Evolutionary conservation across 37 sponge, comb jelly and placozoan species (phyloP), one percentile per base, ranked within the genome.

Genomic region (Cladorhizidae sp.): DNA sequence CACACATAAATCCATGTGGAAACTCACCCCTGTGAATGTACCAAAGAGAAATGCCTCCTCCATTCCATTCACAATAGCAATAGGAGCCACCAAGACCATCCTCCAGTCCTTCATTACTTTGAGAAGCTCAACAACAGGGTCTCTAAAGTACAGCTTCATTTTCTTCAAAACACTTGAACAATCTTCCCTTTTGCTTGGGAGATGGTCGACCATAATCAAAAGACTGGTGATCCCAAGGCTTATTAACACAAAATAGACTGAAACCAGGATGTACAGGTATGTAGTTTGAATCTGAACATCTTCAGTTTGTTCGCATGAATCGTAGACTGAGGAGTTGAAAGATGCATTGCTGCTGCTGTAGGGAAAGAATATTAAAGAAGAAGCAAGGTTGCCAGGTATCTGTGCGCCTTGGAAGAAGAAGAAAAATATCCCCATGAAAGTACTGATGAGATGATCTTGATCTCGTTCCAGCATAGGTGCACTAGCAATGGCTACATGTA

Each of bases 11-110:
- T n/a, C n/a, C n/a, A n/a, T n/a, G 7, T 25, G 3, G n/a, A 12
- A 35, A 72, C 74, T 52, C 38, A 86, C 86, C 64, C 64, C 45
- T 7, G 86, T 72, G 41, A 86, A 86, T 45, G 79, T 43, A n/a
- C 80, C 86, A 49, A 29, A 75, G 3, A 42, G 26, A 55, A 75
- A 87, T 0, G 81, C 41, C 22, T 74, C 38, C 38, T 80, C 74
- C 50, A 75, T 50, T 36, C 81, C 87, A 75, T 68, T 64, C 59
- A 43, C 35, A 5, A 74, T 9, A 35, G 41, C 72, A 57, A 87
- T 81, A 12, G 76, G 71, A 23, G 62, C 68, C n/a, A 80, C 51
- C n/a, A 87, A 38, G 6, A 80, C 6, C 67, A 73, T 80, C 50
- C 57, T 87, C 38, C 50, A 63, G 55, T 73, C 38, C 23, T 56